Evolutionary conservation across 1,140 invertebrate genomes (phyloP), one percentile per base, ranked within the genome.

Genomic region (Cyclina sinensis): DNA sequence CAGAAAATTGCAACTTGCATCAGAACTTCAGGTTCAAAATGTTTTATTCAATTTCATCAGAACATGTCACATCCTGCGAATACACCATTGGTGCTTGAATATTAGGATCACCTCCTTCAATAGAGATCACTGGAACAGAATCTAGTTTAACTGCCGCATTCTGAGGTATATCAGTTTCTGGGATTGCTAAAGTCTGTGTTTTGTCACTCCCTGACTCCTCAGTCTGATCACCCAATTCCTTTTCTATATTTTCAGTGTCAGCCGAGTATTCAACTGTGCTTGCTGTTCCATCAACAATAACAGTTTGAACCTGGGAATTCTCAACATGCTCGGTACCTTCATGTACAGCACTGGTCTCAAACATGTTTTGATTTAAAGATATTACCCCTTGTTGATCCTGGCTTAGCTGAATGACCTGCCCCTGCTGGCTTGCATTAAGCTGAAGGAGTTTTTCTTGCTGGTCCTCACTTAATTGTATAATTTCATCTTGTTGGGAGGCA

Each of bases 11-110:
- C n/a, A n/a, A n/a, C n/a, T n/a, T n/a, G n/a, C n/a, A n/a, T n/a
- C n/a, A n/a, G n/a, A n/a, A n/a, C n/a, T n/a, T n/a, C 48, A 51
- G 48, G 9, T 18, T n/a, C n/a, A n/a, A n/a, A n/a, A n/a, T n/a
- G n/a, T 5, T 30, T 32, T 70, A 70, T 37, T 70, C 65, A 37
- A 70, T 70, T 70, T 70, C 65, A 70, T 78, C 74, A 35, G 74
- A 30, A 54, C 74, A 78, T 5, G 48, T 51, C 32, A 78, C 74
- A 78, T 78, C 74, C 18, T 78, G 74, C 18, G 74, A 78, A 35
- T 78, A 78, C 5, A 78, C 46, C 74, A 78, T 78, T 51, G 74
- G 74, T 18, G 74, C 74, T 54, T 78, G 74, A 5, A 78, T 78
- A 54, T 78, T 78, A 4, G 74, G 74, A 78, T 78, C 74, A 9